phyloP scores from a whole-genome alignment of 2,888 invertebrate species.

The Halocaridina rubra region DNA sequence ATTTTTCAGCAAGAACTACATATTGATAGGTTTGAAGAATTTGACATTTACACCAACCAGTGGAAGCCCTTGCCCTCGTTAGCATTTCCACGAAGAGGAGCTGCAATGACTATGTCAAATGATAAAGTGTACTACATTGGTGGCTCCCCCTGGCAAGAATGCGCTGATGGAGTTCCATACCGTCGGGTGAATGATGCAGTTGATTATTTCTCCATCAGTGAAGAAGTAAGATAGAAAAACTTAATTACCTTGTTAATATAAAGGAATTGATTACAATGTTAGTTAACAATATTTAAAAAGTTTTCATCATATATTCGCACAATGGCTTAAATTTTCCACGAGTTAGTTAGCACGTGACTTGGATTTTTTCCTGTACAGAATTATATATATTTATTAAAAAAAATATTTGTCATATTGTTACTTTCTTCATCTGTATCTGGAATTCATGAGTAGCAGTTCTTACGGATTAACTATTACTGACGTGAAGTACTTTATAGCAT shows the following conservation, averaged over 20 bases:
- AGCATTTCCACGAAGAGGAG: constrained; percentile 20
- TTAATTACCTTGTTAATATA: too few species aligned
- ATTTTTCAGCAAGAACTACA: constrained; percentile 28
- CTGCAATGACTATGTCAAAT: constrained; percentile 27
- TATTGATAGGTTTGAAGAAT: constrained; percentile 39
- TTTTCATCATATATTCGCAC: too few species aligned
- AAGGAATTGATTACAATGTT: background rate
- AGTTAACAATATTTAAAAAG: background rate
- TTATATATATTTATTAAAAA: too few species aligned
- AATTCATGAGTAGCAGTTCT: too few species aligned
- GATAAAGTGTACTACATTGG: constrained; percentile 42
- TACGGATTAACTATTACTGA: too few species aligned
- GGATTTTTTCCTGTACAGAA: too few species aligned
- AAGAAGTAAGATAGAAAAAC: constrained; percentile 31
- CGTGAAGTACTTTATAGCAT: too few species aligned
- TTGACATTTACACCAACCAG: constrained; percentile 41
- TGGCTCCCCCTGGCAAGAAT: constrained; percentile 41
- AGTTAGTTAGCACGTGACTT: too few species aligned
- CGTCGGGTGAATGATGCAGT: constrained; percentile 43
- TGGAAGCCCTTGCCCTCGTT: constrained; percentile 37
- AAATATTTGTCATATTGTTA: too few species aligned
- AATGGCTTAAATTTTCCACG: too few species aligned
- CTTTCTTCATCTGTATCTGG: too few species aligned
- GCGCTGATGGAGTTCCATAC: constrained; percentile 14
- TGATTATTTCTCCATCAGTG: constrained; percentile 35